Evolutionary conservation across 1,140 invertebrate species (phyloP), one percentile per base, ranked within the genome.

Genomic region (Stegodyphus dumicola): DNA sequence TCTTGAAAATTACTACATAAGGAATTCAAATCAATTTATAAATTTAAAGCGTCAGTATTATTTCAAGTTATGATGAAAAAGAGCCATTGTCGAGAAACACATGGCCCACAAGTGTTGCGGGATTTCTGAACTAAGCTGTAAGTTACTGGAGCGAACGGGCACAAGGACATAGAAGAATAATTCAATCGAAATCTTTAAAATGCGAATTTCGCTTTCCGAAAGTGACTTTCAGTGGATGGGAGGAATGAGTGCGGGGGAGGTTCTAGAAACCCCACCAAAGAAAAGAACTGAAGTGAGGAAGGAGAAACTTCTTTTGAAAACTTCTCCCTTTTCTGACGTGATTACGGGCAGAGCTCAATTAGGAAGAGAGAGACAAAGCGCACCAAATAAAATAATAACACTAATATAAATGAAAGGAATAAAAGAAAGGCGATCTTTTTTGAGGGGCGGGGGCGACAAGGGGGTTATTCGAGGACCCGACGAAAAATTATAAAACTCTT

Each of bases 401-500:
- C 69, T 60, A 81, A 60, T 81, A 81, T 81, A 81, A 81, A 81
- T 81, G 78, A 70, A 79, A 79, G 18, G 33, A 60, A 71, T 70
- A 17, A 71, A 80, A 80, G 54, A 78, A 53, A 69, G 11, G 49
- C 13, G 52, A 74, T 75, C 73, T 83, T 73, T 73, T 81, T 33
- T 9, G 69, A 13, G 69, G 67, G 18, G 7, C 11, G 52, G 69
- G 11, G 10, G 69, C 52, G 33, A 49, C 6, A 18, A 60, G 1
- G 33, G 52, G 69, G 48, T 53, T 7, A n/a, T 6, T 33, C 13
- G 49, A 69, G 49, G 0, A 18, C 65, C 52, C 53, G 73, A 64
- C 60, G 80, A 83, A 83, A 83, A 83, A 83, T 83, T 83, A 83
- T 83, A 83, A 83, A 83, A 83, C 73, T 75, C 73, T 49, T 52